Percentiles rank a stretch among this genome's conserved stretches.
Conservation (phyloP, 53 echinoderm and acorn worm species). For the Antedon mediterranea region DNA sequence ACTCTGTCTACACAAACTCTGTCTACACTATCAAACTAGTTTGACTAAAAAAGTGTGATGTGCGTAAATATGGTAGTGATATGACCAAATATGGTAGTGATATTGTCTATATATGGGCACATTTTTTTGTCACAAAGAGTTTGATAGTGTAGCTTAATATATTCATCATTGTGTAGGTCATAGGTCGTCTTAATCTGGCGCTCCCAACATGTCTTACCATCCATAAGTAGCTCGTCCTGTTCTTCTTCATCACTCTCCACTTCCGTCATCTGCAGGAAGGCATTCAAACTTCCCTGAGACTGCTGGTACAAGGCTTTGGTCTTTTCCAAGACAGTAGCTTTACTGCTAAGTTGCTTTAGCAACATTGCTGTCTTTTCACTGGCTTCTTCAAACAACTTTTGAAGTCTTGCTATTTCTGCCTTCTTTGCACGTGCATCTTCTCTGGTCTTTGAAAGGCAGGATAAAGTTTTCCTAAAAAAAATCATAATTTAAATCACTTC, state of each 20-base stretch:
- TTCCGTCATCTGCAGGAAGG: conserved; percentile 91
- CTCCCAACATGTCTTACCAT: conserved; percentile 20
- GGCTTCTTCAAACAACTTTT: conserved; percentile 69
- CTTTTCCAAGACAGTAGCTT: conserved; percentile 69
- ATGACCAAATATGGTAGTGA: no score
- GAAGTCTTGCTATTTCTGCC: conserved; percentile 69
- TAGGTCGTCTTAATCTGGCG: no score
- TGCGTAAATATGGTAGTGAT: no score
- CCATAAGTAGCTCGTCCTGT: conserved; percentile 37
- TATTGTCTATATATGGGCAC: no score
- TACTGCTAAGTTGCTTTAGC: conserved; percentile 45
- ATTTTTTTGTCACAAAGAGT: no score
- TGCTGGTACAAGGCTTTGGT: conserved; percentile 57
- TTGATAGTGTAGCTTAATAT: no score
- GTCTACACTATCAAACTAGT: no score
- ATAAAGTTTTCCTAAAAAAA: conserved; percentile 57
- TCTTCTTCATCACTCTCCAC: conserved; percentile 85
- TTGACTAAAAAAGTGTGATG: no score
- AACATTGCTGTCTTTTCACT: conserved; percentile 53
- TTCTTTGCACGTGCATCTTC: conserved; percentile 71
- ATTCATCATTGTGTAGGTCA: no score
- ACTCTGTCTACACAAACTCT: no score
- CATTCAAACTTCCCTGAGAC: conserved; percentile 65
- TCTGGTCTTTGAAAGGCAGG: conserved; percentile 59
- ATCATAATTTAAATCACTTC: not conserved